These are phyloP conservation scores for Erebia palarica DNA, from an alignment of 2,888 invertebrate species.

Conservation along the genomic window DNA sequence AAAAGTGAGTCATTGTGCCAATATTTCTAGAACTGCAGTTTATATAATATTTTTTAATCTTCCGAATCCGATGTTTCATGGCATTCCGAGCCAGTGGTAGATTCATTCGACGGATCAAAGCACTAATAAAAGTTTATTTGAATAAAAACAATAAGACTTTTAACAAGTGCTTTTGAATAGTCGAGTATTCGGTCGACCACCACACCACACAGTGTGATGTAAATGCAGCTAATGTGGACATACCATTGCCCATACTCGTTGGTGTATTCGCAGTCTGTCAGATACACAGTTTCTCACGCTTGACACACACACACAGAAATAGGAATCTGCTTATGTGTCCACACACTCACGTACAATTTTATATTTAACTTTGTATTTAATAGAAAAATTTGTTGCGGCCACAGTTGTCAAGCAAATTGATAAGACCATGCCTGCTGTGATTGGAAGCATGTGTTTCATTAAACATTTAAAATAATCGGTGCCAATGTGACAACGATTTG, in stretches of 20 bases:
- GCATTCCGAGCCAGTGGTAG: too few relatives aligned
- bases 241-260: slow-evolving; percentile 50
- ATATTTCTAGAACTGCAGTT: too few relatives aligned
- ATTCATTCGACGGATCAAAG: too few relatives aligned
- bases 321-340: slow-evolving; percentile 20
- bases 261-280: slow-evolving; percentile 60
- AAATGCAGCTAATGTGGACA: slow-evolving; percentile 12
- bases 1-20: too few relatives aligned
- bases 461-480: slow-evolving; percentile 64
- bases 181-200: too few relatives aligned
- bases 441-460: slow-evolving; percentile 73
- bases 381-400: slow-evolving; percentile 73
- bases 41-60: too few relatives aligned
- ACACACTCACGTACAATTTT: slow-evolving; percentile 65
- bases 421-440: slow-evolving; percentile 52
- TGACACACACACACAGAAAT: too few relatives aligned
- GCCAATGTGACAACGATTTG: slow-evolving; percentile 53
- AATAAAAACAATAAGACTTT: too few relatives aligned
- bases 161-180: too few relatives aligned
- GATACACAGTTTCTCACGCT: slow-evolving; percentile 79
- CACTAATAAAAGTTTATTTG: too few relatives aligned
- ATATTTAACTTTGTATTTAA: slow-evolving; percentile 70
- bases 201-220: background rate
- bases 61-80: too few relatives aligned
- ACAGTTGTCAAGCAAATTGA: slow-evolving; percentile 72